Conservation (phyloP, 2,797 vertebrate genomes). For the Buceros bicornis region DNA sequence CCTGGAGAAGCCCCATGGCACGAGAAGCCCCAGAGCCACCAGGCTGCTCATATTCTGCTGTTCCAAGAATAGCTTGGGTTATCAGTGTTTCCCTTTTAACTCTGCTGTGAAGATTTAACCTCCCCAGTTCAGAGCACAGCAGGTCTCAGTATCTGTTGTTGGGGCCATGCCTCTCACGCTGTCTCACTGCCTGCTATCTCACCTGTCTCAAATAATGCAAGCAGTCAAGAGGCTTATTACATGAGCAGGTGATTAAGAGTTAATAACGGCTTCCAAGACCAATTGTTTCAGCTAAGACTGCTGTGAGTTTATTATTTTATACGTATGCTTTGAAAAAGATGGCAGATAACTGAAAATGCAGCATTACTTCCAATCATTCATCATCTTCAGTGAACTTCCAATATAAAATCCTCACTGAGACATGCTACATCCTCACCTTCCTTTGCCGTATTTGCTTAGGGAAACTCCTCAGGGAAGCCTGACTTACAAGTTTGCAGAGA, state of each 20-base stretch:
- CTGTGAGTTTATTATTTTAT: neutral
- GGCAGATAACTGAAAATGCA: neutral
- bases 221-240: conserved; percentile 14
- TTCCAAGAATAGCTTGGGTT: neutral
- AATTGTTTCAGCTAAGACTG: neutral
- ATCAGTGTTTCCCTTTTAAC: neutral
- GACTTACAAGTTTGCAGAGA: neutral
- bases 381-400: neutral
- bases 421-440: neutral
- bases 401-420: neutral
- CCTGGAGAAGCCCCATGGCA: neutral
- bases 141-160: neutral
- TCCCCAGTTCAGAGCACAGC: neutral
- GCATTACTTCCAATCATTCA: neutral
- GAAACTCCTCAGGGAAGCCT: neutral
- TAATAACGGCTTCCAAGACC: conserved; percentile 9
- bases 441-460: neutral
- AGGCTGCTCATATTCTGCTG: neutral
- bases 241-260: conserved; percentile 39
- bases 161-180: neutral
- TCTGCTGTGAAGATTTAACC: neutral
- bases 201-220: conserved; percentile 1
- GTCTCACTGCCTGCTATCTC: conserved; percentile 35
- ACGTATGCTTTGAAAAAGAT: neutral
- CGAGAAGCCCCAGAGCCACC: accelerated